phyloP scores from a whole-genome alignment of 2,888 invertebrate genomes.

The Drosophila mettleri region DNA sequence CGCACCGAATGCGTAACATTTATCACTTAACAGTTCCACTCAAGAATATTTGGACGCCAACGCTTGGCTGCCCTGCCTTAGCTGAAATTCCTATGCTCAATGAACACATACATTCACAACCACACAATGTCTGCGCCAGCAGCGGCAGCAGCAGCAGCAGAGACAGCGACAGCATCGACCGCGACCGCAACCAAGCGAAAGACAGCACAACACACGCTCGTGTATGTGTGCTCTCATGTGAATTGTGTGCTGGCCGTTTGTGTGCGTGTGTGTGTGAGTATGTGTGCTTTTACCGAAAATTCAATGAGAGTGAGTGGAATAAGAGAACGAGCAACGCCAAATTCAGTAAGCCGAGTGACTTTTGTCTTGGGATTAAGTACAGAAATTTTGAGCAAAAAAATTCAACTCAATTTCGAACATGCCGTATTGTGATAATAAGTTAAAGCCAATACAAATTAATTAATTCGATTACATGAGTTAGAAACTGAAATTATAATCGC shows the following conservation, averaged over 20 bases:
- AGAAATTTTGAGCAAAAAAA: constrained; percentile 6
- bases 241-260: constrained; percentile 27
- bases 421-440: constrained; percentile 1
- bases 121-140: constrained; percentile 9
- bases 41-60: constrained; percentile 56
- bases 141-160: constrained; percentile 10
- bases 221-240: constrained; percentile 37
- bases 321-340: constrained; percentile 37
- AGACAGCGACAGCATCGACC: constrained; percentile 15
- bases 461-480: too few relatives aligned
- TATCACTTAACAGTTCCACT: constrained; percentile 65
- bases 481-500: too few relatives aligned
- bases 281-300: constrained; percentile 56
- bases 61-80: constrained; percentile 39
- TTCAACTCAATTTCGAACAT: constrained; percentile 13
- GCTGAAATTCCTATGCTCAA: constrained; percentile 69
- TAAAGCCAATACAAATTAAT: background rate
- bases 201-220: constrained; percentile 41
- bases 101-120: constrained; percentile 5
- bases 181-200: constrained; percentile 50
- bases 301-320: constrained; percentile 52
- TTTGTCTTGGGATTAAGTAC: constrained; percentile 26
- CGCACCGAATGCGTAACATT: constrained; percentile 54
- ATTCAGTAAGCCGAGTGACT: constrained; percentile 40
- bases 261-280: constrained; percentile 9